Evolutionary conservation across 2,888 invertebrate species (phyloP).

Genomic region (Labia minor): DNA sequence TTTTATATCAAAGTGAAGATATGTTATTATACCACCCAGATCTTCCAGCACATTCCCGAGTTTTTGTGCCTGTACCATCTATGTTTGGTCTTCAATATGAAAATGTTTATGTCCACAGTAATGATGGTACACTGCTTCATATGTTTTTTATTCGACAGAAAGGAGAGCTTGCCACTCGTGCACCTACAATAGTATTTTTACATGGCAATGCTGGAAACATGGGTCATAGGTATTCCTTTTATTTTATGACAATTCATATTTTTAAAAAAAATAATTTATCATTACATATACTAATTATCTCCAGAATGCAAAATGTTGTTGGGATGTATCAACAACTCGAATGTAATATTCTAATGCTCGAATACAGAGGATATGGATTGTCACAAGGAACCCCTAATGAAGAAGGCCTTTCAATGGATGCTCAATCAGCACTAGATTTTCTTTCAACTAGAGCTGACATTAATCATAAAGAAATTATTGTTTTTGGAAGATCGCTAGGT

Average conservation of each 20-base stretch:
- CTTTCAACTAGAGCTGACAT: slow-evolving; percentile 69
- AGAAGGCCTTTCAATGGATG: slow-evolving; percentile 76
- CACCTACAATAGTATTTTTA: slow-evolving; percentile 77
- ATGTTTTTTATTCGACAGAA: slow-evolving; percentile 71
- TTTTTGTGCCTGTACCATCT: slow-evolving; percentile 77
- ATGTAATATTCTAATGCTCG: slow-evolving; percentile 83
- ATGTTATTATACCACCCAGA: slow-evolving; percentile 80
- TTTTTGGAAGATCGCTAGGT: slow-evolving; percentile 85
- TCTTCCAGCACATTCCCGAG: slow-evolving; percentile 75
- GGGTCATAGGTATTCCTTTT: slow-evolving; percentile 61
- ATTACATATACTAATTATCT: slow-evolving; percentile 26
- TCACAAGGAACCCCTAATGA: slow-evolving; percentile 84
- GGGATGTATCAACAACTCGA: slow-evolving; percentile 70
- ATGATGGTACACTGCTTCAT: slow-evolving; percentile 67
- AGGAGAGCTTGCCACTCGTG: slow-evolving; percentile 51
- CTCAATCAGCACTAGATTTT: slow-evolving; percentile 76
- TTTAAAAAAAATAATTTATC: not conserved
- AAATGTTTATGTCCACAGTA: slow-evolving; percentile 61
- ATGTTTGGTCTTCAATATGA: slow-evolving; percentile 79
- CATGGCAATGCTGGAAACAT: slow-evolving; percentile 97
- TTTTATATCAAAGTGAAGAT: slow-evolving; percentile 78
- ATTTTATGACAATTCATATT: not conserved
- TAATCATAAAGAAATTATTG: slow-evolving; percentile 69
- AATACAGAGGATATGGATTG: slow-evolving; percentile 88
- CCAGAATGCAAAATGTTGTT: slow-evolving; percentile 73